A percentile compares a stretch with the other conserved stretches of the same genome.
Conservation (phyloP, 2,797 vertebrate species). For the Oceanodroma leucorhoa region DNA sequence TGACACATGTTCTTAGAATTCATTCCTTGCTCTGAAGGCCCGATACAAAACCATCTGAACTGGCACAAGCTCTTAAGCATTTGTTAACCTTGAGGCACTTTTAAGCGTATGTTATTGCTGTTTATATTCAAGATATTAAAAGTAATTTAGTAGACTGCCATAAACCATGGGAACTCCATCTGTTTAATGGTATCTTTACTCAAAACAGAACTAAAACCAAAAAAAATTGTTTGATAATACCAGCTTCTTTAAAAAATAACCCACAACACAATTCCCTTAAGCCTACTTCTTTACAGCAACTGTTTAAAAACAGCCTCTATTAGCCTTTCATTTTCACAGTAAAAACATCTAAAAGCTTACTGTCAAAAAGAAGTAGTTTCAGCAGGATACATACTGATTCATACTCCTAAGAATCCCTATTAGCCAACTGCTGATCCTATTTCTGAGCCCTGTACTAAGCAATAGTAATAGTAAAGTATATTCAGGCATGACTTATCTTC, state of each 20-base stretch:
- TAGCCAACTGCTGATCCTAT: fast-evolving
- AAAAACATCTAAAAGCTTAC: neutral
- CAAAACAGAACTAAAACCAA: neutral
- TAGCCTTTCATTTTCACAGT: neutral
- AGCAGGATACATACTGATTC: neutral
- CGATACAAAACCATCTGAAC: neutral
- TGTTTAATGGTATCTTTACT: neutral
- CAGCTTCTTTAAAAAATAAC: neutral
- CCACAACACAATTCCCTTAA: neutral
- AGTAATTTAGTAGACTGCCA: neutral
- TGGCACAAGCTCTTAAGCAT: neutral
- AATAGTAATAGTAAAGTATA: neutral
- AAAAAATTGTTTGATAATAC: neutral
- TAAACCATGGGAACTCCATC: neutral
- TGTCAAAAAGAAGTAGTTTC: neutral
- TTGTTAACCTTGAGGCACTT: slow-evolving; percentile 39
- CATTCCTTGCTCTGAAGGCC: neutral
- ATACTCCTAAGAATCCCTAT: neutral
- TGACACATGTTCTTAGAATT: neutral
- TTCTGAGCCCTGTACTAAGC: neutral
- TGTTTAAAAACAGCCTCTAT: neutral
- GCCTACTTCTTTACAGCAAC: neutral
- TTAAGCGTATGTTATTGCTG: neutral
- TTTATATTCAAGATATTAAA: slow-evolving; percentile 27
- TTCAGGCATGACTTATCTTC: neutral